phyloP scores from a whole-genome alignment of 1,140 invertebrate genomes.

The Periplaneta americana region DNA sequence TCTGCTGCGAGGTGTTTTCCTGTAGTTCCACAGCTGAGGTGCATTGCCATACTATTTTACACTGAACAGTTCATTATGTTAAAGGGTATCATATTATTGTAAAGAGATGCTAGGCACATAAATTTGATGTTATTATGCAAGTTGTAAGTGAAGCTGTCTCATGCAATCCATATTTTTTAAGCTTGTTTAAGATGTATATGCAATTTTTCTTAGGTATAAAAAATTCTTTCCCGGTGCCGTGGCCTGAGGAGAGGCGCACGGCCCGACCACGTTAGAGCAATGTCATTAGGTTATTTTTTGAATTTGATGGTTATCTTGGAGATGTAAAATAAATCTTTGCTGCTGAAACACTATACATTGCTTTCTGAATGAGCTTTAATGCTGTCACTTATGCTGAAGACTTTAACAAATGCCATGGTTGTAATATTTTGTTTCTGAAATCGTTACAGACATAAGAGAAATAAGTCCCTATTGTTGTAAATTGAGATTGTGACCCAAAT shows the following conservation, averaged over 20 bases:
- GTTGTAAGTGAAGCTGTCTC: constrained; percentile 6
- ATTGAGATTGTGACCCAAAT: constrained; percentile 15
- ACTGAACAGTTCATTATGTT: constrained; percentile 7
- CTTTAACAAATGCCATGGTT: constrained; percentile 3
- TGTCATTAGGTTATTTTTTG: constrained; percentile 1
- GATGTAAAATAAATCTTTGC: neutral
- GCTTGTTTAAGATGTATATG: constrained; percentile 8
- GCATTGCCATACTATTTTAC: constrained; percentile 7
- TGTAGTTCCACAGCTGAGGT: constrained; percentile 9
- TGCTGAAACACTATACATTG: neutral
- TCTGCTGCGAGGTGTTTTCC: neutral
- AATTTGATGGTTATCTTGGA: constrained; percentile 1
- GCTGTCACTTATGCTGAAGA: constrained; percentile 8
- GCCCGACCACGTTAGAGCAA: neutral
- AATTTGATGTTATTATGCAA: constrained; percentile 7
- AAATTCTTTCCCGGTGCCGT: constrained; percentile 7
- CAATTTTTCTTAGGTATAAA: constrained; percentile 6
- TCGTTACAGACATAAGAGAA: constrained; percentile 7
- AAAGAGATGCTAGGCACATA: constrained; percentile 11
- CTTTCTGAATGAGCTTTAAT: constrained; percentile 1
- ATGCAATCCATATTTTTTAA: constrained; percentile 11
- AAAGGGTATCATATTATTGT: neutral
- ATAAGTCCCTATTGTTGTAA: constrained; percentile 13
- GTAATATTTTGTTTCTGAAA: constrained; percentile 6
- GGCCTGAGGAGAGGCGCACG: neutral